Percentiles rank a stretch among this genome's conserved stretches.
These are phyloP conservation scores for Eutolmus rufibarbis DNA, from an alignment of 2,888 invertebrate species.

Conservation along the genomic window DNA sequence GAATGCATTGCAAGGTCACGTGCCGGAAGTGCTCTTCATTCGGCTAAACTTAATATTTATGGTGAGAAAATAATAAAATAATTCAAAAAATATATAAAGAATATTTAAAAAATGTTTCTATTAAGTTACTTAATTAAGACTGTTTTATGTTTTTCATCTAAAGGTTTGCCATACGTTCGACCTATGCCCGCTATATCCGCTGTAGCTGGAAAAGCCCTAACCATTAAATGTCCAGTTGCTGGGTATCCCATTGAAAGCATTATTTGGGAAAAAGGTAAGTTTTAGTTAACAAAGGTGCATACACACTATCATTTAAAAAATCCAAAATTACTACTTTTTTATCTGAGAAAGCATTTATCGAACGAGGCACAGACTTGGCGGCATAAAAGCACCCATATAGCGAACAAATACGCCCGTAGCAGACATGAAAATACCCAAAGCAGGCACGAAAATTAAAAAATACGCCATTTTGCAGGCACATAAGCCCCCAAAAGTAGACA, in stretches of 20 bases:
- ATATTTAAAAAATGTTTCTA: not conserved
- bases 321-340: too few species aligned
- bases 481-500: too few species aligned
- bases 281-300: not conserved
- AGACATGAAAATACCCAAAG: too few species aligned
- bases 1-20: constrained; percentile 83
- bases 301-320: too few species aligned
- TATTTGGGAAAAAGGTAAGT: constrained; percentile 85
- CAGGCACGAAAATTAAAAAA: too few species aligned
- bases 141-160: not conserved
- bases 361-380: too few species aligned
- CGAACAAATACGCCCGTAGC: too few species aligned
- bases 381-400: too few species aligned
- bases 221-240: constrained; percentile 88
- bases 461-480: too few species aligned
- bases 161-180: constrained; percentile 80
- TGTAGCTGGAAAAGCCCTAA: constrained; percentile 79
- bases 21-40: constrained; percentile 79
- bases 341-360: too few species aligned
- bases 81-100: too few species aligned
- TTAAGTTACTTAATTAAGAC: too few species aligned
- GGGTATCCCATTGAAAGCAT: constrained; percentile 87
- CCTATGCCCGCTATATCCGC: constrained; percentile 86
- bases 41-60: constrained; percentile 87
- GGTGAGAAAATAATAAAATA: constrained; percentile 62